phyloP scores from a whole-genome alignment of 2,888 invertebrate species.

The Pinctada fucata region DNA sequence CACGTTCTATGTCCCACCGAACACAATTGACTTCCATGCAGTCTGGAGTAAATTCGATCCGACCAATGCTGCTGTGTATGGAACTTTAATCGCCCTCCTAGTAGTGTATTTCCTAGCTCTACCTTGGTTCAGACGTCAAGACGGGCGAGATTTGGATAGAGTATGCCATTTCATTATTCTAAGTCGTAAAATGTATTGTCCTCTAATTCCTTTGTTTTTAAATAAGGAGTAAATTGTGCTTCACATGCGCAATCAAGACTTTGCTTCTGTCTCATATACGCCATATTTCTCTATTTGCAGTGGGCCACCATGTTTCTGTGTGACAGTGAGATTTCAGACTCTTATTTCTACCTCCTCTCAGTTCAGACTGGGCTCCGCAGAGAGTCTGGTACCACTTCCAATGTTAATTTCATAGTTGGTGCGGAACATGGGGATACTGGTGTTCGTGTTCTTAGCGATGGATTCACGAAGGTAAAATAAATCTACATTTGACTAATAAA shows the following conservation, averaged over 20 bases:
- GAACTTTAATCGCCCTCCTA: slow-evolving; percentile 28
- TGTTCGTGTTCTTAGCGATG: slow-evolving; percentile 54
- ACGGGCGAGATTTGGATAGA: slow-evolving; percentile 20
- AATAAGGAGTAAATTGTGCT: no score
- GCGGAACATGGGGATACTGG: slow-evolving; percentile 63
- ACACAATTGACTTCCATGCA: slow-evolving; percentile 75
- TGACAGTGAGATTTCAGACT: slow-evolving; percentile 50
- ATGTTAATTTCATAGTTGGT: slow-evolving; percentile 54
- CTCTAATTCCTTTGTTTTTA: no score
- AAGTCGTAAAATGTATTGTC: no score
- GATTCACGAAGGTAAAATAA: slow-evolving; percentile 7
- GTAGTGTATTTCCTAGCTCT: slow-evolving; percentile 21
- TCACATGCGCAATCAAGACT: no score
- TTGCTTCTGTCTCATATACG: no score
- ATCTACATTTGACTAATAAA: no score
- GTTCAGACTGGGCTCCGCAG: slow-evolving; percentile 55
- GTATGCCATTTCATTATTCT: slow-evolving; percentile 13
- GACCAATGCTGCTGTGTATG: slow-evolving; percentile 40
- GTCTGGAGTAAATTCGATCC: slow-evolving; percentile 71
- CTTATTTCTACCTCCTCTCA: slow-evolving; percentile 50
- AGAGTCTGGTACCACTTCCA: slow-evolving; percentile 52
- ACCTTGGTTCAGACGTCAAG: slow-evolving; percentile 21
- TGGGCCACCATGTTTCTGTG: slow-evolving; percentile 54
- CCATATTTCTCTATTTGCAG: slow-evolving; percentile 31
- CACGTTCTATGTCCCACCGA: slow-evolving; percentile 73